Base-by-base conservation (phyloP, 2,113 vertebrate genomes). In the Gnathonemus echidnorhynchus region DNA sequence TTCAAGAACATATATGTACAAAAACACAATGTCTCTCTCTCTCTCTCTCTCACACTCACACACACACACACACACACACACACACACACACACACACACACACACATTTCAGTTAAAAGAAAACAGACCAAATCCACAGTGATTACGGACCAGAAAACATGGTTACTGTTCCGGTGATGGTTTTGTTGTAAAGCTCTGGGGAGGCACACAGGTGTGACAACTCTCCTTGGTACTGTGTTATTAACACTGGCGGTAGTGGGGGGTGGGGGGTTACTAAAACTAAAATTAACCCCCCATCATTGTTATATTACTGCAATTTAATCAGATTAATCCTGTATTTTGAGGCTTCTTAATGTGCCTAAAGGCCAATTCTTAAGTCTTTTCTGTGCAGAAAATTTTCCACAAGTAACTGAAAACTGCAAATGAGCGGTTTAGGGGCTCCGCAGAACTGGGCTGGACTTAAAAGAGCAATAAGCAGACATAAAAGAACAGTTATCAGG, bases 1-100 rank as follows among this genome's bases (percentile, higher is more conserved):
- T 5, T 89, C 83, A 88, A 74, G 52, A 52, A 86, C 24, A 87
- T 27, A 27, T 58, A 89, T 89, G 91, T 56, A 80, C 86, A 88
- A 49, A 86, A 86, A 13, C 48, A 66, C 1, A 49, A 24, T 27
- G 8, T 24, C 24, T 48, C 45, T 86, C 7, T n/a, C 19, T 83
- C 11, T 13, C 31, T 42, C 74, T 3, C 31, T 19, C 13, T 0
- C 70, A 27, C 13, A 42, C 11, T 42, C 35, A 17, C 35, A 15
- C 11, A 17, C 74, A 39, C 31, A 80, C 21, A 35, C 70, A 27
- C 13, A 42, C 11, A 80, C 35, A 17, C 35, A 15, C 11, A 17
- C 74, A 39, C 31, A 80, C 21, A 39, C 74, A 35, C 31, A 13
- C 66, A 70, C 66, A 74, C 7, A 74, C 70, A 27, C 5, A 42